Percentiles rank a stretch among this genome's conserved stretches.
These are phyloP conservation scores for Platichthys flesus DNA, from an alignment of 2,113 vertebrate species.

Conservation along the genomic window DNA sequence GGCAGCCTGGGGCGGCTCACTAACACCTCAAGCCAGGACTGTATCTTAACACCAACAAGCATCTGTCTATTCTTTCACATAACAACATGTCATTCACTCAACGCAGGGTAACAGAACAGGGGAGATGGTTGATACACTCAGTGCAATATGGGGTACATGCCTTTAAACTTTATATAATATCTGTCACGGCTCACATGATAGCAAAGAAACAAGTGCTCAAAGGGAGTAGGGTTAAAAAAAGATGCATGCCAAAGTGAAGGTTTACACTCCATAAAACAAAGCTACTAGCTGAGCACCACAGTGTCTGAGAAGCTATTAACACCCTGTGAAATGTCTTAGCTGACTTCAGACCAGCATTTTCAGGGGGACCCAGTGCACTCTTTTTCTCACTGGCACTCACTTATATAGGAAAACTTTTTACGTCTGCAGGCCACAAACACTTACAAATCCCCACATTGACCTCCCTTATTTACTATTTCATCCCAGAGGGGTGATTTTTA, in stretches of 20 bases:
- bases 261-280: slow-evolving; percentile 69
- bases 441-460: slow-evolving; percentile 34
- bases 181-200: slow-evolving; percentile 32
- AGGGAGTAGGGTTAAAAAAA: slow-evolving; percentile 50
- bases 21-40: slow-evolving; percentile 73
- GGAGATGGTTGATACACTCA: slow-evolving; percentile 32
- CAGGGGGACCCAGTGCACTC: slow-evolving; percentile 45
- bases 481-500: slow-evolving; percentile 24
- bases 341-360: slow-evolving; percentile 57
- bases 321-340: slow-evolving; percentile 63
- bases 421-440: slow-evolving; percentile 39
- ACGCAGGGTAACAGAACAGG: slow-evolving; percentile 36
- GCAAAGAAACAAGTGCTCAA: slow-evolving; percentile 23
- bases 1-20: slow-evolving; percentile 75
- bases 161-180: slow-evolving; percentile 37
- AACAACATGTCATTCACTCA: slow-evolving; percentile 70
- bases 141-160: slow-evolving; percentile 30
- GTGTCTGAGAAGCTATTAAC: slow-evolving; percentile 65
- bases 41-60: slow-evolving; percentile 79
- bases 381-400: slow-evolving; percentile 42
- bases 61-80: slow-evolving; percentile 74
- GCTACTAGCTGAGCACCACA: slow-evolving; percentile 56
- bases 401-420: slow-evolving; percentile 48
- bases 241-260: slow-evolving; percentile 48
- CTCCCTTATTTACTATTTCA: slow-evolving; percentile 47